Base-by-base conservation (phyloP, 2,888 invertebrate genomes). In the Melolontha melolontha region DNA sequence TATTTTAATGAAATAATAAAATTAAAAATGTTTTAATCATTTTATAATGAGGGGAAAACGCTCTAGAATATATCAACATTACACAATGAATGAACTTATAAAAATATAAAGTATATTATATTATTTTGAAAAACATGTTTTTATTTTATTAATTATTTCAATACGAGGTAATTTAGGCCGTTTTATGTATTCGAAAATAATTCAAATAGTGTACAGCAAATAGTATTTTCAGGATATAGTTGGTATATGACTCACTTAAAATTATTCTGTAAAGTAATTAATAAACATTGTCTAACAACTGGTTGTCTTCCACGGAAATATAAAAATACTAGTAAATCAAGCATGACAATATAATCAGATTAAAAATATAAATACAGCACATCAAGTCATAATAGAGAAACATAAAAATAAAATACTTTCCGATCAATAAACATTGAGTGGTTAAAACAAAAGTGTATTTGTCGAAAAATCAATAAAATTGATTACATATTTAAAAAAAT, bases 401-500 rank as follows among this genome's bases (percentile, higher is more conserved):
- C 5, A 29, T 49, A 42, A 65, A 12, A 29, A 47, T n/a, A 65
- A 41, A 52, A 49, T 40, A 47, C 12, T 16, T 64, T 50, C 49
- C 39, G n/a, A 16, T 34, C 50, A 39, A 47, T 16, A 16, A 22
- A 29, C 47, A 49, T 29, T 22, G 44, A 47, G 14, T 29, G 12
- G 16, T 64, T 40, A 64, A 49, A 50, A 64, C 7, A 44, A 52
- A 54, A 65, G 8, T 54, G 29, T 52, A 51, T 64, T 52, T 65
- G 42, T 65, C 44, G 22, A 54, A 54, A 64, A 64, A 64, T 12
- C 41, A 40, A 64, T 64, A 64, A 50, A 41, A 50, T 42, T 54
- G 51, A 67, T 51, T 67, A 67, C 62, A 67, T 12, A 59, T 63
- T n/a, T 67, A 40, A 50, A 51, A 29, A 50, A 63, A 63, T 22